Percentiles rank a stretch among this genome's conserved stretches.
Conservation (phyloP, 2,888 invertebrate species). For the Dicyrtomina minuta region DNA sequence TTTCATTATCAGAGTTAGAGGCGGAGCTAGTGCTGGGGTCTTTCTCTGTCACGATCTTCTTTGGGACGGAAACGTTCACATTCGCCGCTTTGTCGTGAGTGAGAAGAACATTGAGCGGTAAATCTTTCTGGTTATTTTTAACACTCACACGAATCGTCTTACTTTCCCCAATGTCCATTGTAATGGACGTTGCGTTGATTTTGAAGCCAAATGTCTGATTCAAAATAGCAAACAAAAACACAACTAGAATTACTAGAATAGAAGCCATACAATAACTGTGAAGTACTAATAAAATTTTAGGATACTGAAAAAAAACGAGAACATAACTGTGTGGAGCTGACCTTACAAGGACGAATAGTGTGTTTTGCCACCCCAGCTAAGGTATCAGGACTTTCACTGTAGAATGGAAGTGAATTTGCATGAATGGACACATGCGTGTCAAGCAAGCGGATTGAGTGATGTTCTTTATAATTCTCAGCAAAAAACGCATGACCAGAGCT, state of each 20-base stretch:
- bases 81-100: constrained; percentile 13
- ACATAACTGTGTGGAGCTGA: not conserved
- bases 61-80: not conserved
- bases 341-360: constrained; percentile 9
- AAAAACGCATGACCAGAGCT: not conserved
- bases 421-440: constrained; percentile 17
- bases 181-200: constrained; percentile 6
- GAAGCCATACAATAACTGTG: not conserved
- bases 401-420: constrained; percentile 13
- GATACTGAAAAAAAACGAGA: too few species aligned
- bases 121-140: constrained; percentile 25
- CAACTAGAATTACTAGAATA: not conserved
- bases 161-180: constrained; percentile 31
- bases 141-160: constrained; percentile 23
- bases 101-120: constrained; percentile 36
- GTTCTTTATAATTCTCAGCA: not conserved
- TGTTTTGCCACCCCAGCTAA: not conserved
- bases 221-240: constrained; percentile 7
- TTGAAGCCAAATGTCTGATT: constrained; percentile 23
- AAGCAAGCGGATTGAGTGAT: constrained; percentile 6
- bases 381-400: not conserved
- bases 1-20: too few species aligned
- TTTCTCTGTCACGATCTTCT: not conserved
- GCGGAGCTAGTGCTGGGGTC: too few species aligned
- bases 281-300: not conserved